Evolutionary conservation across 92 coral and sea anemone species (phyloP), one percentile per base, ranked within the genome.

Genomic region (Anthopleura xanthogrammica): DNA sequence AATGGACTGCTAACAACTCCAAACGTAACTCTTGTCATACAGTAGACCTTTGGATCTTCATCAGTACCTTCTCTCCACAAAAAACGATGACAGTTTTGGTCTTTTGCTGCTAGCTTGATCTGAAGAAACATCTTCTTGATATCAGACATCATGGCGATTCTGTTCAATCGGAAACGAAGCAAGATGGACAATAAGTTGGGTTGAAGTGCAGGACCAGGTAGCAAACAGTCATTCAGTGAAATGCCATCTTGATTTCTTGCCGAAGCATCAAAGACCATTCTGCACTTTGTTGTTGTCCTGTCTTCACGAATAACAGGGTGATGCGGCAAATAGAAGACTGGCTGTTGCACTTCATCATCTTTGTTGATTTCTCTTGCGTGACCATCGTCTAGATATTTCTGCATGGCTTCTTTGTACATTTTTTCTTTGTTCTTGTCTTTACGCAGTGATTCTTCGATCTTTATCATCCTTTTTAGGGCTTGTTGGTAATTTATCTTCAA

Each of bases 131-230:
- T 82, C 48, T 82, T 73, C 17, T 40, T 82, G 13, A 82, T 72
- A 40, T 82, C 71, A 5, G 72, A 52, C 85, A 82, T 29, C 52
- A 82, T 58, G 13, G 76, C 82, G 12, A 83, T 41, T 29, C 43
- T 52, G 68, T 66, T 39, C 4, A 72, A 60, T 40, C 86, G 56
- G 72, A 83, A 83, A 41, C 74, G 86, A 72, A 83, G 86, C 56
- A 83, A 81, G 22, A 85, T 81, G 41, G 83, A 77, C 40, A 85
- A 68, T 5, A 85, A 66, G 43, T 85, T 66, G 43, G 88, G 83
- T 20, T 78, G 88, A 29, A 77, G 60, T n/a, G 88, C 88, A 17
- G 83, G 88, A 42, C 88, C 88, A 13, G 82, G 60, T 17, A 85
- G 83, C n/a, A 85, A 42, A 46, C 77, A 85, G 64, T 85, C 83